Conservation (phyloP, 2,797 vertebrate species). For the Sandelia bainsii region DNA sequence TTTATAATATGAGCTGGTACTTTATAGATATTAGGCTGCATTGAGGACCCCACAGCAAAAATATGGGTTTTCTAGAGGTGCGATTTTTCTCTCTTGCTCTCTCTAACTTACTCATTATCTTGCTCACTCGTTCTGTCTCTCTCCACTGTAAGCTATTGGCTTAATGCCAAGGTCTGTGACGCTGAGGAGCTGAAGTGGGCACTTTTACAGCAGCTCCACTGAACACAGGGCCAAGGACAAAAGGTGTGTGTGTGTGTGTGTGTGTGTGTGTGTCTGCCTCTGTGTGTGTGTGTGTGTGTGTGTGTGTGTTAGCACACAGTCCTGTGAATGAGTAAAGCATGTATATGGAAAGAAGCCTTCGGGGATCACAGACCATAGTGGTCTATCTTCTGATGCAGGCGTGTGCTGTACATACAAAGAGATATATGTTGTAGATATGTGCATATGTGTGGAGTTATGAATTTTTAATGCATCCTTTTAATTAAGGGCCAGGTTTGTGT, state of each 20-base stretch:
- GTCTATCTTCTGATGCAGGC: slow-evolving; percentile 35
- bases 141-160: slow-evolving; percentile 71
- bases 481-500: not conserved
- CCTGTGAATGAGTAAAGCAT: slow-evolving; percentile 24
- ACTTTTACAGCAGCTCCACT: slow-evolving; percentile 74
- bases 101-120: slow-evolving; percentile 20
- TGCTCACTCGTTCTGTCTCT: slow-evolving; percentile 21
- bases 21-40: slow-evolving; percentile 48
- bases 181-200: slow-evolving; percentile 77
- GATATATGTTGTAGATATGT: slow-evolving; percentile 1
- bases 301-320: slow-evolving; percentile 23
- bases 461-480: slow-evolving; percentile 1
- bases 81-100: slow-evolving; percentile 16
- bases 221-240: slow-evolving; percentile 77
- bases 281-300: slow-evolving; percentile 5
- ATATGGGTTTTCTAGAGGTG: slow-evolving; percentile 51
- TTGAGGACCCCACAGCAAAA: slow-evolving; percentile 48
- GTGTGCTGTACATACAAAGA: slow-evolving; percentile 16
- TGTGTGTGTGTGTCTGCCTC: not conserved
- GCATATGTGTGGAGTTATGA: not conserved
- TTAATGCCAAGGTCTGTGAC: slow-evolving; percentile 67
- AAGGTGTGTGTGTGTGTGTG: slow-evolving; percentile 45
- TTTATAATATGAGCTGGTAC: slow-evolving; percentile 48
- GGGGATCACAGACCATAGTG: slow-evolving; percentile 32
- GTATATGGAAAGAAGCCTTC: slow-evolving; percentile 39